phyloP scores from a whole-genome alignment of 2,797 vertebrate species.

The Melanogrammus aeglefinus region DNA sequence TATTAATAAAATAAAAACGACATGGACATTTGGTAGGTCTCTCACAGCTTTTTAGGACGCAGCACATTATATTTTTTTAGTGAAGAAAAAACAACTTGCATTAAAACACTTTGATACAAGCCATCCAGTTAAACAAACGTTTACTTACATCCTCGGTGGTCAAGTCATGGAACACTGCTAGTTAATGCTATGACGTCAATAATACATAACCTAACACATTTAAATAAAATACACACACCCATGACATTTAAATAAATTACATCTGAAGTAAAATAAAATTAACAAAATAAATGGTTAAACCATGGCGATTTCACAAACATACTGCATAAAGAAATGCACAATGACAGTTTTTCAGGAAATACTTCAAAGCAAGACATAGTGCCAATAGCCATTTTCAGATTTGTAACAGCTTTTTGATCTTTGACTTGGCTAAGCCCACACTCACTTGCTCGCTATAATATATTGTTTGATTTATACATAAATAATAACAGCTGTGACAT shows the following conservation, averaged over 20 bases:
- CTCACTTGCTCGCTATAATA: slow-evolving; percentile 28
- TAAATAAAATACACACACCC: slow-evolving; percentile 34
- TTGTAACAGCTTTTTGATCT: slow-evolving; percentile 20
- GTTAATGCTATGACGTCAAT: slow-evolving; percentile 43
- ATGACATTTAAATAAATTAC: slow-evolving; percentile 25
- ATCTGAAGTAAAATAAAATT: slow-evolving; percentile 32
- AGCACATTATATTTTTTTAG: slow-evolving; percentile 60
- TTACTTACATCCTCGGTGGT: slow-evolving; percentile 35
- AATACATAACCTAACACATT: slow-evolving; percentile 43
- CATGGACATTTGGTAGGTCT: slow-evolving; percentile 71
- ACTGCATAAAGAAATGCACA: slow-evolving; percentile 28
- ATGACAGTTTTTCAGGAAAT: slow-evolving; percentile 54
- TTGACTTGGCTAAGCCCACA: slow-evolving; percentile 30
- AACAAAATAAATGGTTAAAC: neutral
- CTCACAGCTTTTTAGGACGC: slow-evolving; percentile 71
- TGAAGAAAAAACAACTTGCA: slow-evolving; percentile 9
- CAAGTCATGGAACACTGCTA: slow-evolving; percentile 28
- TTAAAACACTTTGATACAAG: slow-evolving; percentile 23
- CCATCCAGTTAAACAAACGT: slow-evolving; percentile 29
- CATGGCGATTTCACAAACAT: neutral
- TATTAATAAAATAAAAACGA: slow-evolving; percentile 53
- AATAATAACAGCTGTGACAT: slow-evolving; percentile 39
- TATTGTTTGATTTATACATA: slow-evolving; percentile 28
- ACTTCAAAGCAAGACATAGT: slow-evolving; percentile 51
- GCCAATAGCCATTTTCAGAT: slow-evolving; percentile 26